Base-by-base conservation (phyloP, 2,797 vertebrate genomes). In the Acrossocheilus wenchowensis region DNA sequence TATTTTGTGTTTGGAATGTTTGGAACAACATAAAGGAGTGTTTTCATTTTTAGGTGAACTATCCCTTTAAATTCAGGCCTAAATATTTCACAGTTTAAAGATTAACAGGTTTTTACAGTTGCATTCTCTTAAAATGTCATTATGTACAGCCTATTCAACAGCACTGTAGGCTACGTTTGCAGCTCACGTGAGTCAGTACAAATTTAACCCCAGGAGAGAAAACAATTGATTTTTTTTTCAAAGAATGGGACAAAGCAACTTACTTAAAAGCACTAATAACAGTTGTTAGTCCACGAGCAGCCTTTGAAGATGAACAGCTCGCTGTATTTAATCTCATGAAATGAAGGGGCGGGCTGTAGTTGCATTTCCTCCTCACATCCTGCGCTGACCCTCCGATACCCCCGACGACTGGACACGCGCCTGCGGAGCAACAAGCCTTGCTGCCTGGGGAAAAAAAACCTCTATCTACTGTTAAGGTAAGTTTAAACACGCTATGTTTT, bases 331-430 rank as follows among this genome's bases (percentile, higher is more conserved):
- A 84, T 74, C 71, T 41, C 52, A 15, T 83, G 54, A 88, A 79
- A 71, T 30, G 75, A 77, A 88, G 89, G 84, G 87, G 89, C 87
- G 89, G 87, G 84, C 66, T 81, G 81, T 57, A 64, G 64, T 26
- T 36, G 68, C 54, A 78, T 57, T 81, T 86, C 81, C 84, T 84
- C 77, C 81, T 72, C 71, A 66, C 78, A 83, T 84, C 81, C 81
- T 66, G 73, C 81, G 17, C 54, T 89, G 89, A 88, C 89, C 89
- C 89, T 68, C 84, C 66, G 39, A 41, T 78, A 50, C 57, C 12
- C 78, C 80, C 52, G 62, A 79, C 73, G 78, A 78, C 50, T 79
- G 57, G 64, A 83, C 86, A 71, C 50, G 71, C 87, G 66, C 26
- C 57, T 74, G 12, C 41, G 43, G 72, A 83, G 69, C 88, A 86